Evolutionary conservation across 2,888 invertebrate species (phyloP).

Genomic region (Rhagonycha fulva): DNA sequence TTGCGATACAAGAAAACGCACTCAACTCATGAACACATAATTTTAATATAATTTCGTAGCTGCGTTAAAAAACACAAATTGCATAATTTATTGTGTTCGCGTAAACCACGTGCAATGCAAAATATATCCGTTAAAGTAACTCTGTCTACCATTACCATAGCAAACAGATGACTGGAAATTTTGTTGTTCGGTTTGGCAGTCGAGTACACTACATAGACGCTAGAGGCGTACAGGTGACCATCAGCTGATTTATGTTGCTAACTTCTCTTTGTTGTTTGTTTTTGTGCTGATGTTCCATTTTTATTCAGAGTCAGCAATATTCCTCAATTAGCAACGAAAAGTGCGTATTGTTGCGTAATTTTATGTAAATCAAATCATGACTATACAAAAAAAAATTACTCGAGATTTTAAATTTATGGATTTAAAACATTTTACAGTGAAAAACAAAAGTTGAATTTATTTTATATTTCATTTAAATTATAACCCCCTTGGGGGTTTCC

Average conservation of each 20-base stretch:
- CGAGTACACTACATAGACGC: constrained; percentile 20
- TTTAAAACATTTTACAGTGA: no score
- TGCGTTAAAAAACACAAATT: not conserved
- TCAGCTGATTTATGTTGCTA: constrained; percentile 40
- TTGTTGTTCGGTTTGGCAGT: constrained; percentile 21
- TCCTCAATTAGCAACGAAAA: not conserved
- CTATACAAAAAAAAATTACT: not conserved
- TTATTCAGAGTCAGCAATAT: not conserved
- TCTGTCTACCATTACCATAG: constrained; percentile 37
- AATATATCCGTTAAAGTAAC: constrained; percentile 31
- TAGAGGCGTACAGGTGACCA: constrained; percentile 26
- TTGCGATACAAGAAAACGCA: not conserved
- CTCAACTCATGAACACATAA: not conserved
- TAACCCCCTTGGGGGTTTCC: constrained; percentile 59
- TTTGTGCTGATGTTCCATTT: not conserved
- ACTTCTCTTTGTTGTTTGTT: constrained; percentile 15
- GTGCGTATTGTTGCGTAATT: not conserved
- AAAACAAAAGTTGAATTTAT: no score
- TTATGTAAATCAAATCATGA: not conserved
- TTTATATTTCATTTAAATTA: no score
- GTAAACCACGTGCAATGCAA: constrained; percentile 37
- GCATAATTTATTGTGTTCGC: not conserved
- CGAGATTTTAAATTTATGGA: not conserved
- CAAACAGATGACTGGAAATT: constrained; percentile 44
- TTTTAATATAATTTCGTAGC: not conserved